Conservation (phyloP, 1,140 invertebrate genomes). For the Cherax quadricarinatus region DNA sequence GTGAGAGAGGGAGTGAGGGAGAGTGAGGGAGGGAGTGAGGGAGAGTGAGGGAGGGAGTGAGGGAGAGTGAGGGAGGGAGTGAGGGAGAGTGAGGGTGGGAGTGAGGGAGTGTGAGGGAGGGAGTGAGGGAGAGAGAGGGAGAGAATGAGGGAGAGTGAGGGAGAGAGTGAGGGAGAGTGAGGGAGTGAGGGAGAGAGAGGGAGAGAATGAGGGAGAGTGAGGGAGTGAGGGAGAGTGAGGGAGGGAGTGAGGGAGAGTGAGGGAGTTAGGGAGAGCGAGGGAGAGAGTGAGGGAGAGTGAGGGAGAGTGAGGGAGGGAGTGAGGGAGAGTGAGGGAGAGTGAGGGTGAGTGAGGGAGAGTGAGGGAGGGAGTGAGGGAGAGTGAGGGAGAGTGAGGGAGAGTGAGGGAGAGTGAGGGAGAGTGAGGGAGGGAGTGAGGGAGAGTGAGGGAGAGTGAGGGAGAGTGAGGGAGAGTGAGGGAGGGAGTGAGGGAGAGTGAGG, state of each 20-base stretch:
- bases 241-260: neutral
- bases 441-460: neutral
- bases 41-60: slow-evolving; percentile 4
- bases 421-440: neutral
- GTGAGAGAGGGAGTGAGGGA: neutral
- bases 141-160: slow-evolving; percentile 4
- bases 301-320: no score
- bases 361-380: neutral
- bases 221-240: neutral
- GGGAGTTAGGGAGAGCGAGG: neutral
- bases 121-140: slow-evolving; percentile 7
- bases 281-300: neutral
- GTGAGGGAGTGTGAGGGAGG: neutral
- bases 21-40: no score
- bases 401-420: neutral
- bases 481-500: neutral
- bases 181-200: no score
- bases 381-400: neutral
- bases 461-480: neutral
- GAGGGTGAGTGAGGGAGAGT: neutral
- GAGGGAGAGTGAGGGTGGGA: no score
- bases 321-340: neutral
- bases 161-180: slow-evolving; percentile 9
- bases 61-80: slow-evolving; percentile 1
- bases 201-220: neutral